Base-by-base conservation (phyloP, 2,113 vertebrate species). In the Anser brachyrhynchus region DNA sequence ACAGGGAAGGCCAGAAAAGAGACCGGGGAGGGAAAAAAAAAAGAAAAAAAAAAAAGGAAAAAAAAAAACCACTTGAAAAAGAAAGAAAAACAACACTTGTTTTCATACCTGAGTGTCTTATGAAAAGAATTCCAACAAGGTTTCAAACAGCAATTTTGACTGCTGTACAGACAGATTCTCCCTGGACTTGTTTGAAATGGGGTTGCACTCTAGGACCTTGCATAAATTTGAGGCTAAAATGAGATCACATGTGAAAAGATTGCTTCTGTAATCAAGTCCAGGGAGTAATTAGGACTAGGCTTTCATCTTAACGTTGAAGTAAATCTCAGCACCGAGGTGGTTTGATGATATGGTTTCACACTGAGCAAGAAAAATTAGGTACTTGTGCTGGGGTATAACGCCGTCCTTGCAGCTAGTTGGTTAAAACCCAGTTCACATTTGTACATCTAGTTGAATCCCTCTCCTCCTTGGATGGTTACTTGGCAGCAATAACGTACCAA, bases 361-460 rank as follows among this genome's bases (percentile, higher is more conserved):
- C 46, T n/a, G 77, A 84, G 37, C 51, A 55, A 84, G 67, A 79
- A 52, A 65, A 46, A 8, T 1, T 46, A n/a, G 28, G 52, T 15
- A 14, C 13, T 3, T 33, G 31, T 86, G 51, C 49, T 52, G 22
- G 14, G 13, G 14, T 9, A 9, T 67, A 67, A 44, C 0, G 1
- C 23, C 77, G 2, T 83, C 21, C 29, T 69, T 64, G 28, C 19
- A 71, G 46, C 79, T 89, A 75, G 61, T 52, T 92, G 86, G 81
- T 90, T 84, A 86, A 93, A 93, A 73, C 19, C 12, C 54, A 67
- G 61, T 78, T 89, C 57, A 54, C 75, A 88, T 49, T 78, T 78
- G 26, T 81, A 57, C 54, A 54, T 91, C 35, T 75, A 69, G 31
- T 9, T 87, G 65, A 92, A 84, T 84, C 84, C 29, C 26, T 87